Conservation (phyloP, 1,140 invertebrate genomes). For the Ceratina japonica region DNA sequence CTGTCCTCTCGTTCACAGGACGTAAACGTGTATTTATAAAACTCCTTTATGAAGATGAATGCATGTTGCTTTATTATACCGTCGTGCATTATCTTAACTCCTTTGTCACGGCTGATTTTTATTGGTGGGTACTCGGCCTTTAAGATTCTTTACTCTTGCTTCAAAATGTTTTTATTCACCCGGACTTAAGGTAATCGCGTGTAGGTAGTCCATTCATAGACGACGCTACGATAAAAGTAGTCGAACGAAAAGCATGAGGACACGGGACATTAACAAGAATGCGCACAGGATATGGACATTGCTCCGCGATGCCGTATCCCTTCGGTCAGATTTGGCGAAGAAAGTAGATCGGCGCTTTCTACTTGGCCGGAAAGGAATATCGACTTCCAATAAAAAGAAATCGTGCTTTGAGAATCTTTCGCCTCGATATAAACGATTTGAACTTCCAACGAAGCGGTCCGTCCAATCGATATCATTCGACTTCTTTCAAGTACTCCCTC, state of each 20-base stretch:
- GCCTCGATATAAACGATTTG: constrained; percentile 61
- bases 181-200: neutral
- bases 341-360: constrained; percentile 61
- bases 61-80: neutral
- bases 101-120: too few species aligned
- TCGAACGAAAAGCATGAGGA: constrained; percentile 4
- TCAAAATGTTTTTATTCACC: neutral
- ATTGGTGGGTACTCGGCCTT: too few species aligned
- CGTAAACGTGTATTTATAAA: neutral
- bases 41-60: neutral
- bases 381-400: constrained; percentile 70
- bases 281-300: constrained; percentile 42
- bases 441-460: constrained; percentile 43
- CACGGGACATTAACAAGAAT: constrained; percentile 48
- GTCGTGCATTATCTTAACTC: neutral
- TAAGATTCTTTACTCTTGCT: neutral
- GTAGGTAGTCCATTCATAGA: neutral
- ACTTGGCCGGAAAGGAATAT: constrained; percentile 64
- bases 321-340: constrained; percentile 45
- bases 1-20: neutral
- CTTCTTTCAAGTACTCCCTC: constrained; percentile 2
- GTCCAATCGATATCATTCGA: constrained; percentile 25
- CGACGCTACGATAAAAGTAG: neutral
- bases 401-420: constrained; percentile 66
- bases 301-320: constrained; percentile 29